Percentiles rank a stretch among this genome's conserved stretches.
Conservation (phyloP, 2,113 vertebrate species). For the Petroica traversi region DNA sequence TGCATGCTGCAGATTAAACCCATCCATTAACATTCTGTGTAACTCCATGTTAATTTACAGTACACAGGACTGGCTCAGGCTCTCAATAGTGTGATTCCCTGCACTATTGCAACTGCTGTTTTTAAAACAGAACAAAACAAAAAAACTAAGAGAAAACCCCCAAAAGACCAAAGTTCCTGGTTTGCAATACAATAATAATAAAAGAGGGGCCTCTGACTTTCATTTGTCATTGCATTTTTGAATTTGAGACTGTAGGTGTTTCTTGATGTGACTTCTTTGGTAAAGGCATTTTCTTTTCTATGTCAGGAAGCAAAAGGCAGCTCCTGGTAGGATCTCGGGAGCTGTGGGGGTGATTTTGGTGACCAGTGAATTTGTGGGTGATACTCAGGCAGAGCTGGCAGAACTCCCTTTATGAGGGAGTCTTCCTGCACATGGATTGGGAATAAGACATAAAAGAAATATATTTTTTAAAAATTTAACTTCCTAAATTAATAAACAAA, state of each 20-base stretch:
- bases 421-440: not conserved
- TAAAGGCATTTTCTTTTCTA: not conserved
- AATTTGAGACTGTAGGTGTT: not conserved
- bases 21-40: not conserved
- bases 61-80: not conserved
- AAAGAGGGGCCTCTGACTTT: not conserved
- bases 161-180: not conserved
- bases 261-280: not conserved
- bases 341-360: not conserved
- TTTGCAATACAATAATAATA: not conserved
- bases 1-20: not conserved
- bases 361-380: not conserved
- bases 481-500: not conserved
- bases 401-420: rapidly evolving
- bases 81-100: not conserved
- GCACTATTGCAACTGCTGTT: not conserved
- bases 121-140: not conserved
- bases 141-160: not conserved
- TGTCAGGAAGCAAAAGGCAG: not conserved
- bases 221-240: not conserved
- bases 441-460: not conserved
- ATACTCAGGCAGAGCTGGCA: not conserved
- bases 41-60: not conserved
- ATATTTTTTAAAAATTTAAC: not conserved
- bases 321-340: not conserved